Conservation (phyloP, 2,113 vertebrate species). For the Thryonomys swinderianus region DNA sequence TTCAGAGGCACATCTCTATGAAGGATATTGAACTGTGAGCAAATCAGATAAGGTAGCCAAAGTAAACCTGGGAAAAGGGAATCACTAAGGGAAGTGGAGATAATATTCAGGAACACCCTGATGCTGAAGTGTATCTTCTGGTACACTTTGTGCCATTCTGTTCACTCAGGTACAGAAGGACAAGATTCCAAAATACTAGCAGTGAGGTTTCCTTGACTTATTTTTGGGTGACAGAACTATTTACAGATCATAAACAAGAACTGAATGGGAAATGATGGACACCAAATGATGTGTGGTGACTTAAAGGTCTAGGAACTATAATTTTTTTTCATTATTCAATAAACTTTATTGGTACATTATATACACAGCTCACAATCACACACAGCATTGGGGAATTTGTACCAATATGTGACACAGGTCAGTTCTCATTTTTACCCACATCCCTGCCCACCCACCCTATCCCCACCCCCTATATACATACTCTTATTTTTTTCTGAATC, state of each 20-base stretch:
- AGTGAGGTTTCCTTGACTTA: not conserved
- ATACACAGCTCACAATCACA: too few relatives aligned
- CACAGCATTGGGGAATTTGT: too few relatives aligned
- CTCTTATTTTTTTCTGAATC: too few relatives aligned
- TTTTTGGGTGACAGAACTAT: not conserved
- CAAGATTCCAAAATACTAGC: not conserved
- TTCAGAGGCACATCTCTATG: not conserved
- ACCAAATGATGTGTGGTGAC: conserved; percentile 54
- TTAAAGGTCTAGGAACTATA: conserved; percentile 44
- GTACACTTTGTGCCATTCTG: not conserved
- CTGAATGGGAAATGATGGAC: not conserved
- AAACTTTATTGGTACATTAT: too few relatives aligned
- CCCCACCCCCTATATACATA: too few relatives aligned
- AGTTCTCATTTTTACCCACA: too few relatives aligned
- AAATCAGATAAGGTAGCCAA: not conserved
- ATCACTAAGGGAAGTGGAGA: not conserved
- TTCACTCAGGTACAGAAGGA: not conserved
- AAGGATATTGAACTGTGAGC: not conserved
- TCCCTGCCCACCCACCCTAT: too few relatives aligned
- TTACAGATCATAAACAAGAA: not conserved
- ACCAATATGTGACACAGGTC: too few relatives aligned
- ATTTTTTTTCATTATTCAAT: too few relatives aligned
- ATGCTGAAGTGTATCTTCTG: not conserved
- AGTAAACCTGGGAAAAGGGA: not conserved
- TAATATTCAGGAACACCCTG: not conserved